A percentile compares a stretch with the other conserved stretches of the same genome.
These are phyloP conservation scores for Muscina levida DNA, from an alignment of 2,888 invertebrate species.

Conservation along the genomic window DNA sequence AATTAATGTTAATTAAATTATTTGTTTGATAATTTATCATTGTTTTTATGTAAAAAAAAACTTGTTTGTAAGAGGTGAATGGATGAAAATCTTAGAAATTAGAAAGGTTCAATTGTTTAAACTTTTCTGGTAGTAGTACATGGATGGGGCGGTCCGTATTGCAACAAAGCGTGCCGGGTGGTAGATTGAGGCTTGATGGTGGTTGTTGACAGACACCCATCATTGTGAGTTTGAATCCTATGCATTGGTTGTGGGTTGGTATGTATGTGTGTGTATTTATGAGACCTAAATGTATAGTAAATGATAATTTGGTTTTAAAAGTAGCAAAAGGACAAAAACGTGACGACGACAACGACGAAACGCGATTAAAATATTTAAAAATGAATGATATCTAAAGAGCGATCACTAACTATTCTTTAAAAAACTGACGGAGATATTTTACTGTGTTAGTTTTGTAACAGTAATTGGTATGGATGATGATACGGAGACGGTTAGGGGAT, in stretches of 20 bases:
- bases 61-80: conserved; percentile 56
- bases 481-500: conserved; percentile 41
- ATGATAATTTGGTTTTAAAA: conserved; percentile 41
- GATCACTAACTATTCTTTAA: conserved; percentile 37
- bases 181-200: background rate
- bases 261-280: conserved; percentile 27
- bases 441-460: conserved; percentile 62
- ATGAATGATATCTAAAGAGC: conserved; percentile 14
- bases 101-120: too few species aligned
- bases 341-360: conserved; percentile 15
- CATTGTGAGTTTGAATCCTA: conserved; percentile 27
- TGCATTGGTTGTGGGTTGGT: conserved; percentile 24
- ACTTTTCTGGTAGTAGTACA: conserved; percentile 15
- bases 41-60: conserved; percentile 59
- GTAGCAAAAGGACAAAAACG: conserved; percentile 9
- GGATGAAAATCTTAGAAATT: too few species aligned
- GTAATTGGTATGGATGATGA: conserved; percentile 47
- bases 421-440: conserved; percentile 34
- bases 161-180: background rate
- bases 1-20: conserved; percentile 62
- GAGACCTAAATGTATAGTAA: conserved; percentile 26
- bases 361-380: conserved; percentile 25
- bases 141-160: background rate
- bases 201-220: conserved; percentile 31
- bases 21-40: conserved; percentile 57